A percentile compares a stretch with the other conserved stretches of the same genome.
Evolutionary conservation across 2,888 invertebrate genomes (phyloP).

Genomic region (Clanis bilineata): DNA sequence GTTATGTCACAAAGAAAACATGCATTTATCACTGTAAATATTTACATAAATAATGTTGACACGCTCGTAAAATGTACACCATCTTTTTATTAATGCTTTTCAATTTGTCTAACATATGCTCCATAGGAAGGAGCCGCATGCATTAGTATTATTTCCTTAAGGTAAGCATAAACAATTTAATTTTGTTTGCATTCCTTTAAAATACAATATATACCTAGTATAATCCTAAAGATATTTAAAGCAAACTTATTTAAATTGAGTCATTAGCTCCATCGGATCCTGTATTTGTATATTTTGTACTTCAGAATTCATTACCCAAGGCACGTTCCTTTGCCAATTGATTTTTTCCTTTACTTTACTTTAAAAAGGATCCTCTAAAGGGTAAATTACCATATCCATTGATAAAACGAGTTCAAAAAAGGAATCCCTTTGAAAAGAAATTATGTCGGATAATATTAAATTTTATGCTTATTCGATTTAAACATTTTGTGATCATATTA

Average conservation of each 20-base stretch:
- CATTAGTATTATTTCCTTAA: constrained; percentile 25
- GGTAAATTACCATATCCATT: constrained; percentile 45
- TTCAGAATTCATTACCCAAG: constrained; percentile 27
- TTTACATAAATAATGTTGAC: constrained; percentile 7
- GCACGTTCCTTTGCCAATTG: constrained; percentile 27
- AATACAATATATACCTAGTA: background rate
- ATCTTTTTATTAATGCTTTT: constrained; percentile 19
- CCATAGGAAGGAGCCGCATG: constrained; percentile 24
- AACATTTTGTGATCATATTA: constrained; percentile 26
- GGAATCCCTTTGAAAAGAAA: constrained; percentile 19
- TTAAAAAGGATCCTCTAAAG: constrained; percentile 29
- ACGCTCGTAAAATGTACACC: constrained; percentile 10
- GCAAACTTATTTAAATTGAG: background rate
- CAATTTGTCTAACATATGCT: constrained; percentile 21
- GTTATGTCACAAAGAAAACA: background rate
- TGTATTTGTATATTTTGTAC: background rate
- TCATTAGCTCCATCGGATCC: background rate
- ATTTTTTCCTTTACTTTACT: constrained; percentile 27
- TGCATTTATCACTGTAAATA: background rate
- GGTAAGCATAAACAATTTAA: constrained; percentile 23
- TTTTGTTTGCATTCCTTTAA: background rate
- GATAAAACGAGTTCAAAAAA: constrained; percentile 27
- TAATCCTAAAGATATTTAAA: background rate
- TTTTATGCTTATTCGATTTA: constrained; percentile 25
- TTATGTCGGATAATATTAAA: background rate